phyloP scores from a whole-genome alignment of 2,888 invertebrate genomes.

The Strigamia transsilvanica region DNA sequence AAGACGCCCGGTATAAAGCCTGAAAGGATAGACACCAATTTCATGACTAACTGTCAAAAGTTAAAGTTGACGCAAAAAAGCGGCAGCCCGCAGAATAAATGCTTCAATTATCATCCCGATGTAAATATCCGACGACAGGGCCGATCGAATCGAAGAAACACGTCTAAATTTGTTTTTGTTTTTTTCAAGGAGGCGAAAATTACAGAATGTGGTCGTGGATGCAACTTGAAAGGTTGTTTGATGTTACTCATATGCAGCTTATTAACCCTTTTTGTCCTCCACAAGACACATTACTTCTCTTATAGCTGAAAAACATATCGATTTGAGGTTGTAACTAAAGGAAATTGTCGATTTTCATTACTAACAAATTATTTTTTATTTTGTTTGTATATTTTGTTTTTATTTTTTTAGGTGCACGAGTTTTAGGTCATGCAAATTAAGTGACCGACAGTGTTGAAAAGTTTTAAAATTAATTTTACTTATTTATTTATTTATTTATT shows the following conservation, averaged over 20 bases:
- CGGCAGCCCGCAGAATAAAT: constrained; percentile 9
- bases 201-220: constrained; percentile 2
- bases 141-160: too few relatives aligned
- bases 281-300: constrained; percentile 16
- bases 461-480: not conserved
- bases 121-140: too few relatives aligned
- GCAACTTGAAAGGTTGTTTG: not conserved
- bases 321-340: not conserved
- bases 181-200: not conserved
- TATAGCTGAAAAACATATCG: constrained; percentile 36
- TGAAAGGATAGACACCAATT: constrained; percentile 1
- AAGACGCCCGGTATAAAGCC: not conserved
- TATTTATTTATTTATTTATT: not conserved
- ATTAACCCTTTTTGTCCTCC: constrained; percentile 19
- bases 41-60: constrained; percentile 17
- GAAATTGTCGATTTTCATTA: too few relatives aligned
- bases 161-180: not conserved
- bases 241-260: constrained; percentile 4
- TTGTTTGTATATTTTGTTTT: not conserved
- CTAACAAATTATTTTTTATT: too few relatives aligned
- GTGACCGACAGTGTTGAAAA: not conserved
- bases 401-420: not conserved
- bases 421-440: constrained; percentile 2
- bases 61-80: constrained; percentile 27
- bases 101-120: constrained; percentile 42